Evolutionary conservation across 2,888 invertebrate species (phyloP), one percentile per base, ranked within the genome.

Genomic region (Monopis laevigella): DNA sequence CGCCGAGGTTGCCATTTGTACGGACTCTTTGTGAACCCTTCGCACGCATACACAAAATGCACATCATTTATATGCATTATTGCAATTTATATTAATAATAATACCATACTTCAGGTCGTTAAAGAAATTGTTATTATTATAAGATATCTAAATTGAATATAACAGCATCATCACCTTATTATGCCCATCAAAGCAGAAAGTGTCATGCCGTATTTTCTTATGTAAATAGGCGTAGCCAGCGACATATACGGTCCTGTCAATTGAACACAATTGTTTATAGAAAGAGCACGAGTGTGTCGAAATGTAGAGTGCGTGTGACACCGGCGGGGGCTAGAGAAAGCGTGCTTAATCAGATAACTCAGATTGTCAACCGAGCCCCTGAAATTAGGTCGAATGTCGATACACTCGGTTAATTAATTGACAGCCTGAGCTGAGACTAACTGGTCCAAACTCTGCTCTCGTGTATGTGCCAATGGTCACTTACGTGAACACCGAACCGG

Each of bases 341-440:
- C 78, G 77, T 73, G 73, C 70, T 78, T 73, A 69, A 80, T 80
- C 78, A 78, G 80, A 78, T 77, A 80, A 75, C 68, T 72, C 68
- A 73, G 69, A 75, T 78, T 77, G 78, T 78, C 80, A 78, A 78
- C 74, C 70, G 65, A 64, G 70, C 75, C 74, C 74, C 78, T 75
- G 78, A 75, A 80, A 77, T 73, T 73, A 73, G 80, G 77, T 77
- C 78, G 73, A 72, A 70, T 73, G 75, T 78, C 77, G 77, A 75
- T 77, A 75, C 70, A 75, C 73, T 72, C 77, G 71, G 72, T 75
- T 77, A 74, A 78, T 80, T 80, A 77, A 73, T 73, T 72, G 77
- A 72, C 75, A 70, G 65, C 58, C 70, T 72, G 65, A 71, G 27
- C 24, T 13, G 71, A 73, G 67, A 59, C 62, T 65, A 73, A 72